Percentiles rank a stretch among this genome's conserved stretches.
Evolutionary conservation across 2,888 invertebrate species (phyloP).

Genomic region (Mimachlamys varia): DNA sequence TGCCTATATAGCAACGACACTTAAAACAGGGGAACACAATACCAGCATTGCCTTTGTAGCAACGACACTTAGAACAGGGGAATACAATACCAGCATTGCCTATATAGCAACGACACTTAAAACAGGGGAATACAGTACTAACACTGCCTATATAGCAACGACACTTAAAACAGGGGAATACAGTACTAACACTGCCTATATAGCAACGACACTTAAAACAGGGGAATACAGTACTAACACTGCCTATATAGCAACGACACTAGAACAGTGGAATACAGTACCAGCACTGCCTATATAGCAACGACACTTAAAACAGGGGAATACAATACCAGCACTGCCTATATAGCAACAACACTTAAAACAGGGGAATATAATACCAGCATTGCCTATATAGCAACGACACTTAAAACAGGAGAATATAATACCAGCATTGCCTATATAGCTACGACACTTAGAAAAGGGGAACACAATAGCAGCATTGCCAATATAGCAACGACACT

Average conservation of each 20-base stretch:
- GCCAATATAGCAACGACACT: neutral
- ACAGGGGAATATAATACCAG: neutral
- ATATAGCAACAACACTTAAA: constrained; percentile 4
- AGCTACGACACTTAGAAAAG: neutral
- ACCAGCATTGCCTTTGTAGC: neutral
- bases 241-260: constrained; percentile 4
- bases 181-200: neutral
- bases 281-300: neutral
- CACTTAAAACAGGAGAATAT: neutral
- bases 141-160: neutral
- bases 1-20: constrained; percentile 4
- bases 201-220: constrained; percentile 13
- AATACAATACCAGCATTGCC: neutral
- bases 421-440: neutral
- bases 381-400: neutral
- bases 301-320: neutral
- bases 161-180: constrained; percentile 14
- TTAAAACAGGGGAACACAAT: constrained; percentile 6
- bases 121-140: constrained; percentile 16
- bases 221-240: neutral
- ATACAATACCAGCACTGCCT: neutral
- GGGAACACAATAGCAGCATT: neutral
- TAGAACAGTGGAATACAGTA: neutral
- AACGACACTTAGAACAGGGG: neutral
- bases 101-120: constrained; percentile 12